A percentile compares a stretch with the other conserved stretches of the same genome.
Evolutionary conservation across 2,797 vertebrate genomes (phyloP).

Genomic region (Bovichtus diacanthus): DNA sequence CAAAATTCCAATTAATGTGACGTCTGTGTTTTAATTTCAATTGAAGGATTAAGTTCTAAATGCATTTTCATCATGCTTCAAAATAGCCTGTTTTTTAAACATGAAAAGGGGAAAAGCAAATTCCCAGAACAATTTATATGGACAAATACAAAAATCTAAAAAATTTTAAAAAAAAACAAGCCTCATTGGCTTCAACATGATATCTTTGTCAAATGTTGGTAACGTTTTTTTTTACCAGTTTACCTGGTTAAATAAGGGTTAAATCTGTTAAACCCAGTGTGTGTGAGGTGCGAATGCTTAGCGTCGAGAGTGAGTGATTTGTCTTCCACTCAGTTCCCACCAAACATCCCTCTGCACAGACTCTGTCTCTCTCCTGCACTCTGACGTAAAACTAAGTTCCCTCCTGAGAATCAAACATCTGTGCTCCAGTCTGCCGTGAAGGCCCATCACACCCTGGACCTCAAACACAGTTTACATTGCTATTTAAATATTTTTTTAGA

Average conservation of each 20-base stretch:
- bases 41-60: background rate
- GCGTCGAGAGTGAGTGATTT: background rate
- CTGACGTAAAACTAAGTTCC: conserved; percentile 16
- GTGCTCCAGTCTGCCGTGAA: conserved; percentile 17
- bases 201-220: background rate
- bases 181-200: background rate
- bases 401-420: conserved; percentile 42
- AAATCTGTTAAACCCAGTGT: background rate
- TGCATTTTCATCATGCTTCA: background rate
- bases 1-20: background rate
- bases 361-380: background rate
- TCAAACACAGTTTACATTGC: background rate
- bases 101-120: background rate
- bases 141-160: no score
- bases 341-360: background rate
- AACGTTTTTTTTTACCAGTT: background rate
- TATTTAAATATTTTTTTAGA: background rate
- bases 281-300: no score
- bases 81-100: background rate
- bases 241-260: background rate
- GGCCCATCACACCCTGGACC: background rate
- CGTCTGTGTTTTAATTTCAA: background rate
- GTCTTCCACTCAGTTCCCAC: background rate
- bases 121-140: background rate
- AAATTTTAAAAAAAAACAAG: background rate